A percentile compares a stretch with the other conserved stretches of the same genome.
Conservation (phyloP, 2,797 vertebrate species). For the Peromyscus eremicus region DNA sequence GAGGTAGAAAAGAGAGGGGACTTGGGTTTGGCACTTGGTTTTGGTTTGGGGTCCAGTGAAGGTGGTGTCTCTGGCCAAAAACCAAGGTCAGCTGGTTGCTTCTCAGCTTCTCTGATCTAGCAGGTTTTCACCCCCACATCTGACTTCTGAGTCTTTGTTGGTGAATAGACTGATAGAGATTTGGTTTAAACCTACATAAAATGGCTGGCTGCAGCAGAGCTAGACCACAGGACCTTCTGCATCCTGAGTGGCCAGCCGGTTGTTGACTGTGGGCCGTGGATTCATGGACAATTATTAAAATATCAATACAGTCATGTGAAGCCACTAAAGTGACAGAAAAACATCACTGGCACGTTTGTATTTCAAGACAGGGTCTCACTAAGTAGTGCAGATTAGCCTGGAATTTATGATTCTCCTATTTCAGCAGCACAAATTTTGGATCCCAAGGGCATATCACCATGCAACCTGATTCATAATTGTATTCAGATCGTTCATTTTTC, state of each 20-base stretch:
- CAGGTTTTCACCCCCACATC: background rate
- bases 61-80: background rate
- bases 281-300: background rate
- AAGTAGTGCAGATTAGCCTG: no score
- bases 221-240: no score
- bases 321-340: background rate
- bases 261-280: background rate
- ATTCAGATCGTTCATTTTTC: background rate
- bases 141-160: background rate
- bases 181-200: background rate
- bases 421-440: background rate
- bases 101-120: background rate
- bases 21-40: background rate
- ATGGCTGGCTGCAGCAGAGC: background rate
- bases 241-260: background rate
- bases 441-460: background rate
- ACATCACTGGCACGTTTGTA: background rate
- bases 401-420: background rate
- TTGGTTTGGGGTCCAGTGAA: background rate
- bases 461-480: background rate
- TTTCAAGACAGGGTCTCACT: background rate
- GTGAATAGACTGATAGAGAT: background rate
- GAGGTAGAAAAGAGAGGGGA: background rate
- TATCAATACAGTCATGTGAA: background rate
- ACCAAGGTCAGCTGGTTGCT: background rate